Conservation (phyloP, 2,888 invertebrate genomes). For the Penaeus monodon region DNA sequence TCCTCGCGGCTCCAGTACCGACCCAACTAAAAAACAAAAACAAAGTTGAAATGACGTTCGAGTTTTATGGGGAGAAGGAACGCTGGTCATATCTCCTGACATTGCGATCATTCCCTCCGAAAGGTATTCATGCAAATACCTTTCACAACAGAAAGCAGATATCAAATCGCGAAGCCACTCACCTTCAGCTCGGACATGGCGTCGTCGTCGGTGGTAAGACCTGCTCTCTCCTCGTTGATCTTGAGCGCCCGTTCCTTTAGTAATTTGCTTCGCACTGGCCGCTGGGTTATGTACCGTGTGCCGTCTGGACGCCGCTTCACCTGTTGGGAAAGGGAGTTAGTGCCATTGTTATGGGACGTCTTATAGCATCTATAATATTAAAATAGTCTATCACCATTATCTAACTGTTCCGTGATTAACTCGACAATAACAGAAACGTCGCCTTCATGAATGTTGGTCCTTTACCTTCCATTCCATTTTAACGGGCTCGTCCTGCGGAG, state of each 20-base stretch:
- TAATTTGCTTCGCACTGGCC: slow-evolving; percentile 75
- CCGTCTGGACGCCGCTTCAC: slow-evolving; percentile 83
- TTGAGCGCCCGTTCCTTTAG: slow-evolving; percentile 78
- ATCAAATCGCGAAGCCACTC: slow-evolving; percentile 30
- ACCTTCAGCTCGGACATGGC: slow-evolving; percentile 82
- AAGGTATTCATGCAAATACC: too few species aligned
- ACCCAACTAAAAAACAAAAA: slow-evolving; percentile 72
- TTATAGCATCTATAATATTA: not conserved
- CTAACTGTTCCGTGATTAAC: too few species aligned
- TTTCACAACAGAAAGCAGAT: not conserved
- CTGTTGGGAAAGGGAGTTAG: slow-evolving; percentile 73
- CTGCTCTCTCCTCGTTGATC: slow-evolving; percentile 78
- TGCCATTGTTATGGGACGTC: not conserved
- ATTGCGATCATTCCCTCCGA: not conserved
- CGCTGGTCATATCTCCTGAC: not conserved
- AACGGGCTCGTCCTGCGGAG: slow-evolving; percentile 43
- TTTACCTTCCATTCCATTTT: slow-evolving; percentile 65
- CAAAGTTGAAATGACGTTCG: not conserved
- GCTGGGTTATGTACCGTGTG: slow-evolving; percentile 80
- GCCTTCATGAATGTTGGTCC: not conserved
- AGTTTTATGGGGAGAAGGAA: not conserved
- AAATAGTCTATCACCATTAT: too few species aligned
- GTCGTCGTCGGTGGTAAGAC: slow-evolving; percentile 82
- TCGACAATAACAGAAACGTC: not conserved
- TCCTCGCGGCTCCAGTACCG: slow-evolving; percentile 84